A percentile compares a stretch with the other conserved stretches of the same genome.
These are phyloP conservation scores for Brienomyrus brachyistius DNA, from an alignment of 2,113 vertebrate species.

Conservation along the genomic window DNA sequence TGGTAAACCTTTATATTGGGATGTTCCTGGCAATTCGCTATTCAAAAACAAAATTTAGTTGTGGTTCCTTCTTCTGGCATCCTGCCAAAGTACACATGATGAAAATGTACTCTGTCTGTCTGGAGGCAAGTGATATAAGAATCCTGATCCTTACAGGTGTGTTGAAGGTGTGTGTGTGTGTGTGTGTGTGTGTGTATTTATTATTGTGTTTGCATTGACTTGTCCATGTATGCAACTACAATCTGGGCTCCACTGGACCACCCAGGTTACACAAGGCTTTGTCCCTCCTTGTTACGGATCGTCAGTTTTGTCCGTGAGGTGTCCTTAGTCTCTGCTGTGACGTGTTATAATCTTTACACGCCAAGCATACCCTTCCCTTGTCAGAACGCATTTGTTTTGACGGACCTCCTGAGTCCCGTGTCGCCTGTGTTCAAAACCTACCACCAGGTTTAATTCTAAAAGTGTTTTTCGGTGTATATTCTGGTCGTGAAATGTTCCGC, in stretches of 20 bases:
- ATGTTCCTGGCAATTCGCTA: neutral
- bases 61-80: neutral
- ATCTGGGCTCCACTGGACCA: neutral
- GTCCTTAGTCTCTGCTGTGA: neutral
- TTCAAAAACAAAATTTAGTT: neutral
- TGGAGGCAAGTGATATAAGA: neutral
- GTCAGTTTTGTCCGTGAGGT: neutral
- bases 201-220: neutral
- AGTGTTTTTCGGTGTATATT: neutral
- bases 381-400: neutral
- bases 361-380: neutral
- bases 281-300: neutral
- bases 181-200: neutral
- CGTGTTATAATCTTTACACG: neutral
- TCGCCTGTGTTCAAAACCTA: neutral
- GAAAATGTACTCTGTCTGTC: neutral
- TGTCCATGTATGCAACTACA: neutral
- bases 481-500: neutral
- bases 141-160: neutral
- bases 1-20: neutral
- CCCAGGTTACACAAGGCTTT: neutral
- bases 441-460: neutral
- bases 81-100: neutral
- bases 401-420: neutral
- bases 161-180: neutral